Base-by-base conservation (phyloP, 2,113 vertebrate species). In the Oophaga pumilio region DNA sequence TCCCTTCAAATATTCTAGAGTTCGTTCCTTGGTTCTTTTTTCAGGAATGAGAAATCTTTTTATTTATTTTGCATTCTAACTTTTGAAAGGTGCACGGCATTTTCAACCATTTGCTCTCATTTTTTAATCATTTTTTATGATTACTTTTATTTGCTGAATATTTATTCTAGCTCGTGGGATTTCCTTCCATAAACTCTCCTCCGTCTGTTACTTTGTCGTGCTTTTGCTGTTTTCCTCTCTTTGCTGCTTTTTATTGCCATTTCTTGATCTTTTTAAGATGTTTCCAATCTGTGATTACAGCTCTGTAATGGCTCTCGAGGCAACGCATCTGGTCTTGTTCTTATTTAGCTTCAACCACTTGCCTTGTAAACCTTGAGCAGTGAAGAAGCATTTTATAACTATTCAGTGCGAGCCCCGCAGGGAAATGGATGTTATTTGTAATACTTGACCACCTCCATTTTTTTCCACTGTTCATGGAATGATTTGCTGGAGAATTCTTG, bases 281-380 rank as follows among this genome's bases (percentile, higher is more conserved):
- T 53, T 79, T 79, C 57, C 84, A 85, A 60, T 76, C 71, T 85
- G 71, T 85, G 84, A 85, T 74, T 49, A 85, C 69, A 85, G 84
- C 26, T 84, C 20, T 14, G 15, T 66, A 84, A 84, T 71, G 64
- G n/a, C 69, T 85, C 84, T 73, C 53, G 17, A 60, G 69, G 84
- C 52, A 62, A 76, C 52, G 22, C 84, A 85, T 74, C 84, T 85
- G 68, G 83, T 10, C 18, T 7, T 13, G 9, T 26, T 76, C 11
- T 85, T 20, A 53, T 76, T 59, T 22, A 60, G 28, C 24, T 59
- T 60, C 52, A 43, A 14, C 28, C 28, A 49, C 33, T 73, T 76
- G 0, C 26, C 24, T 60, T 76, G 53, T 60, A 85, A 60, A 76
- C 26, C 20, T n/a, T 20, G 6, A 74, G 15, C 20, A 59, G 15